Conservation (phyloP, 2,797 vertebrate genomes). For the Rhincodon typus region DNA sequence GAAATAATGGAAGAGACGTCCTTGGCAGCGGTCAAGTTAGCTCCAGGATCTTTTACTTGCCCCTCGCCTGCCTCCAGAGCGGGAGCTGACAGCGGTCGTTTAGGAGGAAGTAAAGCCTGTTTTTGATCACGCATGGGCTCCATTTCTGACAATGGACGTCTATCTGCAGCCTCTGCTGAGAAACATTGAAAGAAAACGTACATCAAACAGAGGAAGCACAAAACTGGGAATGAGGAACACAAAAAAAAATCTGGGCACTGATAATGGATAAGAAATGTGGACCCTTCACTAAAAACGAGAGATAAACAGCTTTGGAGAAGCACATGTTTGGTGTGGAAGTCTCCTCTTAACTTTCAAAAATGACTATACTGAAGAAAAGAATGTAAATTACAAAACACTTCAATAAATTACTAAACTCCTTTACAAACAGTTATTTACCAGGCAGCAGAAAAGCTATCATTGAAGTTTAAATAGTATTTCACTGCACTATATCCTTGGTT, state of each 20-base stretch:
- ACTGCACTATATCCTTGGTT: not conserved
- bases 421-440: not conserved
- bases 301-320: not conserved
- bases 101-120: conserved; percentile 76
- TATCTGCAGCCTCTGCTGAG: conserved; percentile 66
- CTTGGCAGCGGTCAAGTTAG: conserved; percentile 51
- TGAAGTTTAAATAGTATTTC: not conserved
- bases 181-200: not conserved
- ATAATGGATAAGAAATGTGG: not conserved
- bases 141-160: conserved; percentile 61
- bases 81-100: conserved; percentile 66
- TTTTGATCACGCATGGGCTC: conserved; percentile 70
- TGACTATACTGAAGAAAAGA: not conserved
- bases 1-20: conserved; percentile 49
- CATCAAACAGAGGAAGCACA: conserved; percentile 27
- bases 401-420: not conserved
- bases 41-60: conserved; percentile 44
- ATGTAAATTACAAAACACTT: not conserved
- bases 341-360: not conserved
- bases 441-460: not conserved
- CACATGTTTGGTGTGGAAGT: not conserved
- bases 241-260: not conserved
- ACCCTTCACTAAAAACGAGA: not conserved
- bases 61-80: conserved; percentile 62
- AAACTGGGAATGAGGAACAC: not conserved